Evolutionary conservation across 2,888 invertebrate species (phyloP), one percentile per base, ranked within the genome.

Genomic region (Diplazon laetatorius): DNA sequence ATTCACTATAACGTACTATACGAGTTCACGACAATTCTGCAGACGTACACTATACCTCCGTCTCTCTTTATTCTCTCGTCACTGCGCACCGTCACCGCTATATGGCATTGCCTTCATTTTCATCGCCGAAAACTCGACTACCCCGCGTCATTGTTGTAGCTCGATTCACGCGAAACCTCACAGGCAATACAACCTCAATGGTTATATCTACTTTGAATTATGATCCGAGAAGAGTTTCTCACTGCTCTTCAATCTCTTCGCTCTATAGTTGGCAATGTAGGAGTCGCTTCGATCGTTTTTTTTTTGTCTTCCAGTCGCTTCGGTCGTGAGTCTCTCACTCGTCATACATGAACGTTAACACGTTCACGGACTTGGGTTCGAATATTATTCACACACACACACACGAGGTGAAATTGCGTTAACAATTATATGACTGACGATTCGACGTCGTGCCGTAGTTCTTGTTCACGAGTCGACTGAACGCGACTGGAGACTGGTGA

Each of bases 101-200:
- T 62, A 55, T 62, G 55, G 65, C 76, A 68, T 68, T 71, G 65
- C 78, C 71, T 68, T 75, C 78, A 75, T 75, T 75, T 72, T 79
- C 71, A 72, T 63, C 30, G 52, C 75, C 78, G 76, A 79, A 79
- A 72, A 79, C 79, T 66, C 72, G 63, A 76, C 72, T 72, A 30
- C n/a, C 72, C 42, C 55, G 63, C 66, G 71, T 79, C 68, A 72
- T 68, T 72, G 76, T 63, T 76, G 79, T 69, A 63, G 72, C 68
- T 79, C 79, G 72, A 68, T 79, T 63, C 75, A 44, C 68, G 48
- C 39, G 35, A 66, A 71, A 14, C 71, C 44, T n/a, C 44, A 66
- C 68, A 10, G 57, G 39, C 52, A 57, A 57, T 50, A 60, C 44
- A 46, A 55, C 63, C 48, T 76, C 62, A 68, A 59, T 62, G 70